These are phyloP conservation scores for Hypocryptadius cinnamomeus DNA, from an alignment of 2,113 vertebrate species.

Conservation along the genomic window DNA sequence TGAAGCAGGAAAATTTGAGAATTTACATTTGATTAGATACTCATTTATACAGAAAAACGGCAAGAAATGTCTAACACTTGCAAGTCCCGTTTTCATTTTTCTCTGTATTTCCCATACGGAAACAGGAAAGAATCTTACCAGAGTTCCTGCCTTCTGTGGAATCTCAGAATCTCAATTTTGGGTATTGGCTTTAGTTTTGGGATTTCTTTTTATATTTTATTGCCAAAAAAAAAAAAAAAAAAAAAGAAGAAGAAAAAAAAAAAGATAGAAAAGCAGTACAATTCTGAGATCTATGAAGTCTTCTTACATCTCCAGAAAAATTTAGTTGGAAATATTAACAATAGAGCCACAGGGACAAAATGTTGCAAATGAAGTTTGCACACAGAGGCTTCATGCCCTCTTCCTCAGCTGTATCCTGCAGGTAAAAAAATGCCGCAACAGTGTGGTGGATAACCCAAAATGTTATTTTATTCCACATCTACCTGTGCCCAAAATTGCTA, in stretches of 20 bases:
- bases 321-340: not conserved
- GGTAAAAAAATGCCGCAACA: not conserved
- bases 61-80: not conserved
- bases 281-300: not conserved
- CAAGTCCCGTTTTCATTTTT: not conserved
- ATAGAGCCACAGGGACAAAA: not conserved
- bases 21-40: not conserved
- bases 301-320: not conserved
- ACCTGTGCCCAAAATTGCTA: not conserved
- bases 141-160: not conserved
- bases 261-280: not conserved
- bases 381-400: rapidly evolving
- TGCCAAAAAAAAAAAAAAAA: not conserved
- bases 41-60: not conserved
- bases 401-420: not conserved
- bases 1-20: not conserved
- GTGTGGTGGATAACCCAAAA: not conserved
- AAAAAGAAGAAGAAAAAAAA: not conserved
- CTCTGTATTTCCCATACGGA: not conserved
- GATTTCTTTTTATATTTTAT: not conserved
- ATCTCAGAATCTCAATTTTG: not conserved
- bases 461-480: not conserved
- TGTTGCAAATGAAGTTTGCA: not conserved
- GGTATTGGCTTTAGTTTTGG: not conserved
- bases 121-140: not conserved